phyloP scores from a whole-genome alignment of 2,797 vertebrate species.

The Aeoliscus strigatus region DNA sequence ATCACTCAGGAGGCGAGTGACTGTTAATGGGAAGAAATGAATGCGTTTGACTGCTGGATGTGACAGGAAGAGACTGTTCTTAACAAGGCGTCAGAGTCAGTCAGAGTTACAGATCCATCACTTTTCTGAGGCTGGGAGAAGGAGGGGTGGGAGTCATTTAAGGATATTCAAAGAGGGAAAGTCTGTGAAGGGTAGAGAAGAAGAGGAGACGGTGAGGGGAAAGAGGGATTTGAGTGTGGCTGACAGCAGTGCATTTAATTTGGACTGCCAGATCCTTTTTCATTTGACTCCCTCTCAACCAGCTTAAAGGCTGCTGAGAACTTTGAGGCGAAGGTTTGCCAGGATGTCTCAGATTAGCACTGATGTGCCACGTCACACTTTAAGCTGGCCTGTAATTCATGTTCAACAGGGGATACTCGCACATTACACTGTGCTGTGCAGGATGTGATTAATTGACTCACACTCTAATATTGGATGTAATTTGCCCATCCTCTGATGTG shows the following conservation, averaged over 20 bases:
- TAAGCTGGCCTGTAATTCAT: slow-evolving; percentile 75
- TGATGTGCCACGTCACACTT: slow-evolving; percentile 71
- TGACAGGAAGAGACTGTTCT: slow-evolving; percentile 78
- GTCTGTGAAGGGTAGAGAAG: slow-evolving; percentile 66
- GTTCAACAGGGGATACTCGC: slow-evolving; percentile 78
- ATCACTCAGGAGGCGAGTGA: slow-evolving; percentile 64
- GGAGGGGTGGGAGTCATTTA: slow-evolving; percentile 55
- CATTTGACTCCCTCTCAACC: slow-evolving; percentile 72
- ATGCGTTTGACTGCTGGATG: slow-evolving; percentile 72
- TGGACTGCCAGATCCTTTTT: slow-evolving; percentile 77
- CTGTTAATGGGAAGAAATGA: slow-evolving; percentile 77
- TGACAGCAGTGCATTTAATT: slow-evolving; percentile 76
- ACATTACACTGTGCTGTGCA: slow-evolving; percentile 73
- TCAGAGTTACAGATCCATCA: slow-evolving; percentile 80
- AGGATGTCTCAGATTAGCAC: slow-evolving; percentile 72
- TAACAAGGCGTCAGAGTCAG: slow-evolving; percentile 79
- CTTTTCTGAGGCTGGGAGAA: slow-evolving; percentile 54
- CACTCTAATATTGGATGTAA: slow-evolving; percentile 75
- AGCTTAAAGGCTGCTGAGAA: slow-evolving; percentile 70
- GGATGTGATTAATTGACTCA: slow-evolving; percentile 76
- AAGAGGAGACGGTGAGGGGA: slow-evolving; percentile 53
- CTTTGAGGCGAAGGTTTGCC: slow-evolving; percentile 68
- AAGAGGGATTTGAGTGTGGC: slow-evolving; percentile 69
- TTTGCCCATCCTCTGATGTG: slow-evolving; percentile 75
- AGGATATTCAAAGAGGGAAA: slow-evolving; percentile 69